These are phyloP conservation scores for Carcharodon carcharias DNA, from an alignment of 2,797 vertebrate species.

Conservation along the genomic window DNA sequence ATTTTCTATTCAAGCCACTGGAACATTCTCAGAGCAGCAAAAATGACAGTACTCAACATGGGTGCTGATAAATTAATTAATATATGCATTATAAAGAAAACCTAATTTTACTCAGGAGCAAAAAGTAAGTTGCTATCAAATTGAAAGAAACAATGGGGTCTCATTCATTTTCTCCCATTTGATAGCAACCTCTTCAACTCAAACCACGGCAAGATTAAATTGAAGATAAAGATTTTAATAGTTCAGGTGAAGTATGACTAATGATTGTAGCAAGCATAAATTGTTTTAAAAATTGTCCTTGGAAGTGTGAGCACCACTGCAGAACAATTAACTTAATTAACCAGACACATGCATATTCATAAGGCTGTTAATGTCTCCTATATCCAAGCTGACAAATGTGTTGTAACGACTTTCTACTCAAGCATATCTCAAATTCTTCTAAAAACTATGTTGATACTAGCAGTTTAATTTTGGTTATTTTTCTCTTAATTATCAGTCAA, in stretches of 20 bases:
- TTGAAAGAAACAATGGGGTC: neutral
- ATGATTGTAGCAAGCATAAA: slow-evolving; percentile 54
- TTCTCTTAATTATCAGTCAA: slow-evolving; percentile 64
- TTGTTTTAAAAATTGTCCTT: slow-evolving; percentile 62
- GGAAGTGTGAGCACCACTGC: slow-evolving; percentile 77
- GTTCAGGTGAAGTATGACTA: slow-evolving; percentile 52
- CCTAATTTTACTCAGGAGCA: slow-evolving; percentile 43
- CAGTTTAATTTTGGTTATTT: slow-evolving; percentile 56
- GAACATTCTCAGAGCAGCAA: slow-evolving; percentile 38
- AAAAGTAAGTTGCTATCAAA: slow-evolving; percentile 44
- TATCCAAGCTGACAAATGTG: slow-evolving; percentile 80
- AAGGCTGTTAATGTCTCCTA: slow-evolving; percentile 78
- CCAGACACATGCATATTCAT: slow-evolving; percentile 86
- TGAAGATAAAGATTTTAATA: slow-evolving; percentile 48
- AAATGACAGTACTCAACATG: slow-evolving; percentile 41
- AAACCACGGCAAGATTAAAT: slow-evolving; percentile 44
- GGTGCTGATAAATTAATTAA: slow-evolving; percentile 39
- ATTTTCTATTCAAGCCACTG: slow-evolving; percentile 12
- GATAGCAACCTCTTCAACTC: slow-evolving; percentile 41
- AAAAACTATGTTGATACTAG: slow-evolving; percentile 63
- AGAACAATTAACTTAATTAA: slow-evolving; percentile 91
- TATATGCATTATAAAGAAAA: slow-evolving; percentile 41
- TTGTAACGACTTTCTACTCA: slow-evolving; percentile 80
- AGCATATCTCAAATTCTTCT: slow-evolving; percentile 76
- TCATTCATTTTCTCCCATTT: slow-evolving; percentile 41